Base-by-base conservation (phyloP, 2,797 vertebrate genomes). In the Pagetopsis macropterus region DNA sequence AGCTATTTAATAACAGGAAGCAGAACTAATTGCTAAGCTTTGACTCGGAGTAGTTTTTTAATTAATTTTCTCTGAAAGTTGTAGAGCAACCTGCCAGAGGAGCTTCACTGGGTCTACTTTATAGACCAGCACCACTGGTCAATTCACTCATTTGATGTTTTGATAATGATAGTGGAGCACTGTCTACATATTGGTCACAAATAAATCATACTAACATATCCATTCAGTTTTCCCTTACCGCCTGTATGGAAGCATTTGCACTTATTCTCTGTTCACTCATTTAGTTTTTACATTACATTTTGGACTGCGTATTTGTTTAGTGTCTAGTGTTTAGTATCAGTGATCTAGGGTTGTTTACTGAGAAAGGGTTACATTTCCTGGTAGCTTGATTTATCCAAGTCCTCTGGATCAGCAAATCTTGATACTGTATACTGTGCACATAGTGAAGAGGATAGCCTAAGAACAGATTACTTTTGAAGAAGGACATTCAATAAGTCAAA, bases 1-100 rank as follows among this genome's bases (percentile, higher is more conserved):
- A 65, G 54, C 58, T 48, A 37, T 72, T 77, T 16, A 55, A 13
- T 13, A 46, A 49, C 41, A 78, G 23, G 44, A 68, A 60, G 21
- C 52, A 17, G 12, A 1, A 2, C 33, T 37, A 65, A 46, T n/a
- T 54, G 23, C 55, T 63, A 17, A 27, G 33, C n/a, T 15, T 65
- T 4, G 17, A 41, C 37, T n/a, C 10, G 4, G 11, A 7, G 40
- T 50, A 19, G n/a, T 41, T 43, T 58, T 65, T 65, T 44, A 72
- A 72, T 37, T 12, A 13, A 3, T 40, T 62, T 12, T 21, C 10
- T 50, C 14, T 14, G 17, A 37, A 27, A 16, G 15, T n/a, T 59
- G n/a, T 9, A 10, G 15, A 50, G 27, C 27, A 27, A 5, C 27
- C 45, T 44, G 33, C 16, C 16, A 46, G 33, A 68, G 15, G 21